Percentiles rank a stretch among this genome's conserved stretches.
phyloP scores from a whole-genome alignment of 2,113 vertebrate genomes.

The Ictalurus furcatus region DNA sequence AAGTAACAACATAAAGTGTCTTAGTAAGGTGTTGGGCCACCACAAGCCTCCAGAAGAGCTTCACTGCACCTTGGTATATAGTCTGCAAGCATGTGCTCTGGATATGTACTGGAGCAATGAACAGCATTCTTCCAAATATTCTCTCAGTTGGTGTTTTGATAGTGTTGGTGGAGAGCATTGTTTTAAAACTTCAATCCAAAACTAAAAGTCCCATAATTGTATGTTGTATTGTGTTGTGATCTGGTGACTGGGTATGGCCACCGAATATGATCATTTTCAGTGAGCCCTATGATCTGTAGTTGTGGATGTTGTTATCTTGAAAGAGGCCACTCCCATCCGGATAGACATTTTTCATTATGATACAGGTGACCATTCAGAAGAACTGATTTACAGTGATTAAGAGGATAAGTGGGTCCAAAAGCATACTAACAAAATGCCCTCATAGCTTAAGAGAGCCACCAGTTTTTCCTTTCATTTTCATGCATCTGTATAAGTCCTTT shows the following conservation, averaged over 20 bases:
- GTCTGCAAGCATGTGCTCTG: background rate
- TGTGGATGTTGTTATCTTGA: background rate
- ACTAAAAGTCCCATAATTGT: background rate
- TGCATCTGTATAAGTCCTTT: background rate
- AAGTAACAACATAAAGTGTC: background rate
- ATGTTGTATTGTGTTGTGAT: background rate
- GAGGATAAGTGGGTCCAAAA: background rate
- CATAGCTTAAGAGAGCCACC: background rate
- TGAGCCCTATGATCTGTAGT: background rate
- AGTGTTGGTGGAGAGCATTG: background rate
- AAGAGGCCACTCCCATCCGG: background rate
- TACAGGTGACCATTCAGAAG: background rate
- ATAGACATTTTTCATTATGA: background rate
- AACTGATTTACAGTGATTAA: background rate
- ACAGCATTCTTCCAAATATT: background rate
- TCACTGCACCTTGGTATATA: background rate
- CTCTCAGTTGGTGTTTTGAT: background rate
- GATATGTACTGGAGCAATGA: background rate
- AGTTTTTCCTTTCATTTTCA: background rate
- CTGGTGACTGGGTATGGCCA: background rate
- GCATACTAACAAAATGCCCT: background rate
- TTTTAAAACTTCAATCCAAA: background rate
- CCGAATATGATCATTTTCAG: background rate
- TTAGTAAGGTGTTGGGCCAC: background rate
- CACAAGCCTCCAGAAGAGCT: background rate